These are phyloP conservation scores for Meghimatium bilineatum DNA, from an alignment of 2,888 invertebrate genomes.

Conservation along the genomic window DNA sequence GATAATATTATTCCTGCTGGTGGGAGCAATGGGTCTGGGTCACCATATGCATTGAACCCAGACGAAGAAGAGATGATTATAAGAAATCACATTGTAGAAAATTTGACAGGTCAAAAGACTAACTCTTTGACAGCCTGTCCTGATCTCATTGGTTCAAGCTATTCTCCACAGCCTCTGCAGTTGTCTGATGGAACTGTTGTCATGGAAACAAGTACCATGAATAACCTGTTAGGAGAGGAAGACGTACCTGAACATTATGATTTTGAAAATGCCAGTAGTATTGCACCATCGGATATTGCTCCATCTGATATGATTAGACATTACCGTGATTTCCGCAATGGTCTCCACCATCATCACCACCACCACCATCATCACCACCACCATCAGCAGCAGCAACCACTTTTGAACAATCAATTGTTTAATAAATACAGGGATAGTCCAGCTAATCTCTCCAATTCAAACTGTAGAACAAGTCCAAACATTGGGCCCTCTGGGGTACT, in stretches of 20 bases:
- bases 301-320: conserved; percentile 92
- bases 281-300: conserved; percentile 94
- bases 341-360: conserved; percentile 83
- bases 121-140: conserved; percentile 87
- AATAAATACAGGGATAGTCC: conserved; percentile 56
- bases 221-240: conserved; percentile 57
- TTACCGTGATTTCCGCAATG: conserved; percentile 94
- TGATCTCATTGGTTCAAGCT: conserved; percentile 94
- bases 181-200: conserved; percentile 72
- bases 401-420: conserved; percentile 50
- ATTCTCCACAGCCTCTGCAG: conserved; percentile 73
- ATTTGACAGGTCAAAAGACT: conserved; percentile 87
- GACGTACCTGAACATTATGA: conserved; percentile 83
- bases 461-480: conserved; percentile 50
- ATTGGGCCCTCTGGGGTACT: conserved; percentile 10
- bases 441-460: conserved; percentile 42
- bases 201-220: conserved; percentile 68
- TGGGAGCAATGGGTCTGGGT: conserved; percentile 21
- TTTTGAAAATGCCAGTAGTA: conserved; percentile 96
- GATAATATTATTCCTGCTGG: conserved; percentile 37
- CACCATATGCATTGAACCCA: conserved; percentile 61
- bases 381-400: conserved; percentile 44
- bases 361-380: conserved; percentile 49
- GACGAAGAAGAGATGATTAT: conserved; percentile 74
- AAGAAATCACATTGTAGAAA: conserved; percentile 87